Percentiles rank a stretch among this genome's conserved stretches.
Conservation (phyloP, 2,888 invertebrate species). For the Drosophila anomalata region DNA sequence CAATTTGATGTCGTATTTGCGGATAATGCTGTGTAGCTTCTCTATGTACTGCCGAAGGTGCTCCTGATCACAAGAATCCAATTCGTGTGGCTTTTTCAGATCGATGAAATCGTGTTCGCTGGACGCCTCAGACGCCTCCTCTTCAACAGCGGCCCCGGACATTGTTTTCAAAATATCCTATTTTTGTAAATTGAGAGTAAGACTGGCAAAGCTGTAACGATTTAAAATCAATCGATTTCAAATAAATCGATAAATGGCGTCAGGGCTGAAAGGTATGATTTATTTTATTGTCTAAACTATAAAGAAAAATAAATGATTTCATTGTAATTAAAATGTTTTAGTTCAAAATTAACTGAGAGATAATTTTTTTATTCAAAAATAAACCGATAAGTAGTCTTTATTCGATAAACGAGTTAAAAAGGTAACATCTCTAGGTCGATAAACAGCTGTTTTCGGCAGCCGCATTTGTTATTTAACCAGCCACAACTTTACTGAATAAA, state of each 20-base stretch:
- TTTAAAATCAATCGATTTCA: background rate
- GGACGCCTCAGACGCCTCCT: slow-evolving; percentile 16
- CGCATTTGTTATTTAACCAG: slow-evolving; percentile 68
- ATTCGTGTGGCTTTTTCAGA: slow-evolving; percentile 50
- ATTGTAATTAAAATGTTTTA: background rate
- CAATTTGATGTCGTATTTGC: slow-evolving; percentile 86
- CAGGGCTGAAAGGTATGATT: background rate
- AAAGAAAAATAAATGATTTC: background rate
- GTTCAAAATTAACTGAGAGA: background rate
- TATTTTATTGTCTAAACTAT: background rate
- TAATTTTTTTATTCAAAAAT: background rate
- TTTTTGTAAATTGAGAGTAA: background rate
- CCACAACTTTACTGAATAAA: background rate
- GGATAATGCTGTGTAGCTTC: slow-evolving; percentile 73
- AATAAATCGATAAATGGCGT: background rate
- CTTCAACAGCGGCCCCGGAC: slow-evolving; percentile 19
- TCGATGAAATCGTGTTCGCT: slow-evolving; percentile 56
- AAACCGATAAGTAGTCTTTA: too few species aligned
- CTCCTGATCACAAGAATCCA: slow-evolving; percentile 54
- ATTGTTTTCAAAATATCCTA: slow-evolving; percentile 19
- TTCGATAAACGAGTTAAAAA: background rate
- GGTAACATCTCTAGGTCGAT: background rate
- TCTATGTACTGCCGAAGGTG: slow-evolving; percentile 78
- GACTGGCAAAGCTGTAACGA: background rate
- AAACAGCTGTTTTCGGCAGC: slow-evolving; percentile 45